Percentiles rank a stretch among this genome's conserved stretches.
Conservation (phyloP, 1,140 invertebrate species). For the Zaprionus davidi region DNA sequence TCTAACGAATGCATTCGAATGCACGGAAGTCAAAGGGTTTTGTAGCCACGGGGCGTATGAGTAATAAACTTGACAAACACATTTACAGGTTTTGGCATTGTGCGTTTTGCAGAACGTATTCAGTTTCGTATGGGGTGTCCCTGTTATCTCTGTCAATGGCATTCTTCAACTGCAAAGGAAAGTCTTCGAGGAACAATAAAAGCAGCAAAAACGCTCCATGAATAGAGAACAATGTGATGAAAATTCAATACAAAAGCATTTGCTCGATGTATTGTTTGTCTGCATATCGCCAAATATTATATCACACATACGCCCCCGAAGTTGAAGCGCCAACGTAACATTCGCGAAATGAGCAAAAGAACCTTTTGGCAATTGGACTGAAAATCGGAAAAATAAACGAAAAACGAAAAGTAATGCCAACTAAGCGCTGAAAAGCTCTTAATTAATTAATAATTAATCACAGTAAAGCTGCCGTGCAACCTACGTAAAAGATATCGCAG, state of each 20-base stretch:
- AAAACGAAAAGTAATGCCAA: constrained; percentile 9
- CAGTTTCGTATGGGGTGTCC: not conserved
- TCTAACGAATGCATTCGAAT: not conserved
- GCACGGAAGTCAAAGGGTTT: constrained; percentile 16
- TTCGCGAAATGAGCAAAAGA: constrained; percentile 31
- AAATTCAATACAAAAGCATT: constrained; percentile 38
- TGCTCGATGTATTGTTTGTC: constrained; percentile 22
- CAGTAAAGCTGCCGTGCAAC: constrained; percentile 38
- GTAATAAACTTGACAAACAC: constrained; percentile 55
- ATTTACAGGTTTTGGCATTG: constrained; percentile 28
- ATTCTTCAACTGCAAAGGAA: constrained; percentile 9
- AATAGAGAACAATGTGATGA: constrained; percentile 24
- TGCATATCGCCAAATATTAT: constrained; percentile 31
- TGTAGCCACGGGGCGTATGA: constrained; percentile 53
- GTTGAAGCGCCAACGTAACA: constrained; percentile 7
- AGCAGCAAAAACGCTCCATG: constrained; percentile 24
- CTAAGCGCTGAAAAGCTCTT: constrained; percentile 68
- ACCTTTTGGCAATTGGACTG: constrained; percentile 3
- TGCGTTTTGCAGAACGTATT: constrained; percentile 19
- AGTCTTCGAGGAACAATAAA: not conserved
- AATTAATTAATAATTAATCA: constrained; percentile 81
- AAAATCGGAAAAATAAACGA: not conserved
- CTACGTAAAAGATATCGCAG: constrained; percentile 42
- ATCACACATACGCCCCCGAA: constrained; percentile 50
- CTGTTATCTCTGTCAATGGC: not conserved